phyloP scores from a whole-genome alignment of 2,797 vertebrate genomes.

The Echiichthys vipera region DNA sequence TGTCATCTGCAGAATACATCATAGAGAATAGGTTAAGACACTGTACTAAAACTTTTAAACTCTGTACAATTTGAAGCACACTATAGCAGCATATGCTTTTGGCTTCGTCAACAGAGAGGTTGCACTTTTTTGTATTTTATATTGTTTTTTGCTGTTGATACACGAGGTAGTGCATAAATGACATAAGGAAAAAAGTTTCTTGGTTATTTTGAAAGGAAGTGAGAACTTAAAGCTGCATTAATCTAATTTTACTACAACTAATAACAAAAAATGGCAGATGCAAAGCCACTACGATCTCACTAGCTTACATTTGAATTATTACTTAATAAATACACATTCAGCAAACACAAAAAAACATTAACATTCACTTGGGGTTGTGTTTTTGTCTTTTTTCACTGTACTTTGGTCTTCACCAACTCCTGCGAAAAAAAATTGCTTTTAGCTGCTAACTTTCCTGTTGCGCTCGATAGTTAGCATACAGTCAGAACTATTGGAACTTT shows the following conservation, averaged over 20 bases:
- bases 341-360: not conserved
- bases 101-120: not conserved
- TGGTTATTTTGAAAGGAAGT: not conserved
- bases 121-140: not conserved
- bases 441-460: not conserved
- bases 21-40: not conserved
- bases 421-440: not conserved
- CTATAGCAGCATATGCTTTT: not conserved
- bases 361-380: not conserved
- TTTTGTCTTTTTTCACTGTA: not conserved
- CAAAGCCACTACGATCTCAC: not conserved
- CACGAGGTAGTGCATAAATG: not conserved
- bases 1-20: not conserved
- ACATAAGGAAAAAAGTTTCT: constrained; percentile 2
- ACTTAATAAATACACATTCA: too few species aligned
- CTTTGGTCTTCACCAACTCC: not conserved
- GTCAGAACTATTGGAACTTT: not conserved
- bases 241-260: not conserved
- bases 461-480: not conserved
- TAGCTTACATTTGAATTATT: too few species aligned
- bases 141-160: not conserved
- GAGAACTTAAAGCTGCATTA: constrained; percentile 18
- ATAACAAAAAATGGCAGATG: not conserved
- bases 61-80: constrained; percentile 23
- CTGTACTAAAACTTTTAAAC: not conserved